Base-by-base conservation (phyloP, 1,140 invertebrate species). In the Drosophila burlai region DNA sequence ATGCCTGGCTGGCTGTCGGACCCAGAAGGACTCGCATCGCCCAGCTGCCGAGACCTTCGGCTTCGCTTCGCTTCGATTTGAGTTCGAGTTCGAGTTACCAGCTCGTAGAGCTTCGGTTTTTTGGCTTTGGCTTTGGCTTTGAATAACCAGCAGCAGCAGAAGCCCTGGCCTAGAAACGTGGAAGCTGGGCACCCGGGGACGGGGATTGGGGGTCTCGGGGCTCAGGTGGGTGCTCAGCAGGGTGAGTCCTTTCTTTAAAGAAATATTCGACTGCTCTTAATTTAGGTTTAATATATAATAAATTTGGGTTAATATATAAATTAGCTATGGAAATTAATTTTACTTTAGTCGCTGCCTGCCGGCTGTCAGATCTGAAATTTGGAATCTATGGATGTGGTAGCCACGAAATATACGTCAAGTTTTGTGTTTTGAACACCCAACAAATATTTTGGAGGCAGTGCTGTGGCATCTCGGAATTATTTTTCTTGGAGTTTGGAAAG, bases 121-220 rank as follows among this genome's bases (percentile, higher is more conserved):
- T 80, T 80, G 83, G 73, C 46, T 46, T 46, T 45, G 81, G 62
- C 61, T 65, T 80, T 77, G 83, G 67, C 73, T 85, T 73, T 83
- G 76, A 63, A 59, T 43, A 42, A 65, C 21, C 59, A 64, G 29
- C 45, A 81, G 26, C 45, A 81, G 26, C 58, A 60, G 21, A 47
- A 67, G 61, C 84, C 84, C 81, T 89, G 84, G 84, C 84, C 84
- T 89, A 89, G 81, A 89, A 89, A 90, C 73, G 69, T 66, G 75
- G 45, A 54, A 60, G 67, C 54, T 61, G 60, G 24, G 24, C 40
- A 13, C 10, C 6, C 13, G n/a, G 49, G 29, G 7, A 42, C 21
- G 34, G 59, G 49, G 36, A 9, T 26, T 52, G 0, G 26, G 38
- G 21, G 42, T 42, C 50, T 50, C 31, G 40, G 40, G 47, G 24